Evolutionary conservation across 2,797 vertebrate genomes (phyloP), one percentile per base, ranked within the genome.

Genomic region (Valencia hispanica): DNA sequence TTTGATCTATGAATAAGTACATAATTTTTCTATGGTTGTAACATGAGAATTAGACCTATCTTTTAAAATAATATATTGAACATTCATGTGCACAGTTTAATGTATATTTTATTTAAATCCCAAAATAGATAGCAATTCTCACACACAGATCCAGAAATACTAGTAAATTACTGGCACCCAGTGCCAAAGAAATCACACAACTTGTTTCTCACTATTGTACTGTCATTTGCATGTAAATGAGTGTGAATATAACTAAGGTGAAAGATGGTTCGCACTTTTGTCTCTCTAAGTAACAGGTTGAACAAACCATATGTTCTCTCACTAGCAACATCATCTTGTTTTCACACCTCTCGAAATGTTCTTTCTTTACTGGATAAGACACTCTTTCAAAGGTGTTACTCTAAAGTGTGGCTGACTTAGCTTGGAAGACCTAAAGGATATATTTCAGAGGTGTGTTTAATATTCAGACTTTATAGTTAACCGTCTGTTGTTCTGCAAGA

Each of bases 331-430:
- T 71, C 74, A 73, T 77, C 69, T 34, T 5, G 39, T 86, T 90
- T 88, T 90, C 80, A 86, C 87, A 87, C 86, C 57, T 89, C 34
- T 55, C 10, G 20, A 76, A 81, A 83, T 80, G 66, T 68, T 75
- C 36, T 80, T 75, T 70, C 66, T 82, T 76, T 55, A 72, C 70
- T 30, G 59, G 9, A 36, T 68, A 70, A 81, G 69, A 81, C 72
- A 74, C 72, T 84, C 22, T 76, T 73, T 81, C 34, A 75, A 45
- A 84, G 59, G 79, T 83, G 86, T 86, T 87, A 81, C 81, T 80
- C 47, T 59, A 22, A 84, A 63, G 78, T 55, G 77, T 65, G 75
- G 72, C 73, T 81, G 53, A 73, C 41, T 61, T 61, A 76, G 41
- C 57, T 41, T 12, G 68, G 68, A 82, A 73, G 68, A 80, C 25